phyloP scores from a whole-genome alignment of 2,113 vertebrate genomes.

The Lasiurus cinereus region DNA sequence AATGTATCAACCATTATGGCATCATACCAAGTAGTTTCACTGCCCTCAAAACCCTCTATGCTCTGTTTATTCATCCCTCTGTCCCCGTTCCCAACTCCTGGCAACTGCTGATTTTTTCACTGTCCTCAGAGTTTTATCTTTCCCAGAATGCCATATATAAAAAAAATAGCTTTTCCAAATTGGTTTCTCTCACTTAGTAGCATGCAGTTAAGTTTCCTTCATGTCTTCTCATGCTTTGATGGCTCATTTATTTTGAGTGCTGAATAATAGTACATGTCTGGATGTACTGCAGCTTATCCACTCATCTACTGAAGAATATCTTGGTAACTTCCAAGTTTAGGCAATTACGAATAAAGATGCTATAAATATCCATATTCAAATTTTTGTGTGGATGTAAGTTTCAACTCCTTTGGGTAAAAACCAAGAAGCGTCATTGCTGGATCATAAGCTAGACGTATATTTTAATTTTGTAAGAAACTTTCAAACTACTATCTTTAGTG shows the following conservation, averaged over 20 bases:
- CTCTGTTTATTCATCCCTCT: neutral
- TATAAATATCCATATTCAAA: neutral
- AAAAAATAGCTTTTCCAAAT: neutral
- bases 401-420: neutral
- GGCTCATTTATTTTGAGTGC: neutral
- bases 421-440: neutral
- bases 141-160: neutral
- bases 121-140: neutral
- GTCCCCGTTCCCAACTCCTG: neutral
- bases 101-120: neutral
- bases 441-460: neutral
- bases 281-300: neutral
- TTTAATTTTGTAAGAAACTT: constrained; percentile 5
- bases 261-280: neutral
- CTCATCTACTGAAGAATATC: neutral
- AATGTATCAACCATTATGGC: neutral
- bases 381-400: neutral
- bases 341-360: neutral
- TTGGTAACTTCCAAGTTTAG: neutral
- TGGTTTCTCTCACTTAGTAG: neutral
- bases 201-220: neutral
- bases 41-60: neutral
- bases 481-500: neutral
- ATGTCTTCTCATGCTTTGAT: neutral
- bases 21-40: neutral